phyloP scores from a whole-genome alignment of 2,113 vertebrate species.

The Theristicus caerulescens region DNA sequence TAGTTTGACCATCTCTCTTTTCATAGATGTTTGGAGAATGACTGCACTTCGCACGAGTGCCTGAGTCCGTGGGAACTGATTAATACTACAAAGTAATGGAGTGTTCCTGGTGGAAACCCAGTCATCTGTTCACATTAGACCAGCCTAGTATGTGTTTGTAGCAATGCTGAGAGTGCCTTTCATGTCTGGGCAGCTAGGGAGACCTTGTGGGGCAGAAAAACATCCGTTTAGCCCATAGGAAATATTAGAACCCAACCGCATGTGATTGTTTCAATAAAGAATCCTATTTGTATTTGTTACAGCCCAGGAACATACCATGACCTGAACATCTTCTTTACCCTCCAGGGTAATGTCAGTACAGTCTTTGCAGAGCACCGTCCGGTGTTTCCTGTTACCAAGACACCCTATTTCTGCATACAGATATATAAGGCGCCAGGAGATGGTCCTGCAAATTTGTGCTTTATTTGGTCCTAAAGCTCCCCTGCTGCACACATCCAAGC shows the following conservation, averaged over 20 bases:
- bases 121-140: neutral
- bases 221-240: neutral
- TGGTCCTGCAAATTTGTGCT: neutral
- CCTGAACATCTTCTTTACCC: neutral
- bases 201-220: neutral
- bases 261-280: neutral
- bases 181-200: neutral
- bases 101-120: neutral
- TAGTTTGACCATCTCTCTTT: neutral
- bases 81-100: neutral
- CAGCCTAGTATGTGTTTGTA: neutral
- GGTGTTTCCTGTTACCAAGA: neutral
- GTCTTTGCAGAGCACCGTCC: neutral
- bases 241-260: neutral
- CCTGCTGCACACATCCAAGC: neutral
- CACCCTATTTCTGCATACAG: neutral
- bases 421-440: neutral
- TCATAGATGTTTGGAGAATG: neutral
- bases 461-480: neutral
- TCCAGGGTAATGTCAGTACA: neutral
- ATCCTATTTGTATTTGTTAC: neutral
- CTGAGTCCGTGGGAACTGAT: neutral
- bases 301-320: neutral
- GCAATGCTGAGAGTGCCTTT: neutral
- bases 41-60: neutral